Evolutionary conservation across 1,140 invertebrate genomes (phyloP).

Genomic region (Steinernema khuongi): DNA sequence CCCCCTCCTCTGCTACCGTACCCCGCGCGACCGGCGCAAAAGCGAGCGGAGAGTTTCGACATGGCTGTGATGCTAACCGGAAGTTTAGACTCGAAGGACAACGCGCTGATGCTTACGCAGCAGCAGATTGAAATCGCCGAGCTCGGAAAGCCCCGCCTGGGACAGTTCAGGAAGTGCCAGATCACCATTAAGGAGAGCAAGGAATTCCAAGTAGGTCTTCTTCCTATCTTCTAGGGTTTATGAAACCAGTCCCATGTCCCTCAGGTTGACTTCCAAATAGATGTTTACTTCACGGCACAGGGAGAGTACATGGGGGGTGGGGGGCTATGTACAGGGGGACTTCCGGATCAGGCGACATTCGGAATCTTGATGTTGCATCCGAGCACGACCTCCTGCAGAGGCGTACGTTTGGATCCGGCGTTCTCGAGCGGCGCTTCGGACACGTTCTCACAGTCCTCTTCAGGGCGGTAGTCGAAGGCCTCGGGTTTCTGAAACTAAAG

Average conservation of each 20-base stretch:
- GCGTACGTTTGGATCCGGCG: too few species aligned
- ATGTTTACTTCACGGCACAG: too few species aligned
- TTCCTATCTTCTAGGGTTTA: background rate
- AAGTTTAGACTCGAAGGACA: background rate
- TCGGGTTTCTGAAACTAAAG: background rate
- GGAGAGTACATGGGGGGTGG: too few species aligned
- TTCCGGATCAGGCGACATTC: background rate
- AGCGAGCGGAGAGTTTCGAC: too few species aligned
- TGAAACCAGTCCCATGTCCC: too few species aligned
- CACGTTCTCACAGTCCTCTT: too few species aligned
- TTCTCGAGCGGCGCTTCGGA: too few species aligned
- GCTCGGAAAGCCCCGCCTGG: conserved; percentile 79
- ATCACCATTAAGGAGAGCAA: conserved; percentile 91
- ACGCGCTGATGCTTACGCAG: conserved; percentile 61
- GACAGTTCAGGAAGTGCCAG: conserved; percentile 75
- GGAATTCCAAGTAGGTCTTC: conserved; percentile 80
- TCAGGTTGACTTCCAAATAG: too few species aligned
- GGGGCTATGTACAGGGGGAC: background rate
- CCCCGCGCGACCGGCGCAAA: background rate
- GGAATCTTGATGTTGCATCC: background rate
- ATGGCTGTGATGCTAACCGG: too few species aligned
- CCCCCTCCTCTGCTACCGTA: background rate
- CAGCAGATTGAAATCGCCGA: conserved; percentile 79
- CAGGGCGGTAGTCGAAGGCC: too few species aligned
- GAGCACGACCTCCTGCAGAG: too few species aligned